Evolutionary conservation across 2,113 vertebrate genomes (phyloP), one percentile per base, ranked within the genome.

Genomic region (Acanthochromis polyacanthus): DNA sequence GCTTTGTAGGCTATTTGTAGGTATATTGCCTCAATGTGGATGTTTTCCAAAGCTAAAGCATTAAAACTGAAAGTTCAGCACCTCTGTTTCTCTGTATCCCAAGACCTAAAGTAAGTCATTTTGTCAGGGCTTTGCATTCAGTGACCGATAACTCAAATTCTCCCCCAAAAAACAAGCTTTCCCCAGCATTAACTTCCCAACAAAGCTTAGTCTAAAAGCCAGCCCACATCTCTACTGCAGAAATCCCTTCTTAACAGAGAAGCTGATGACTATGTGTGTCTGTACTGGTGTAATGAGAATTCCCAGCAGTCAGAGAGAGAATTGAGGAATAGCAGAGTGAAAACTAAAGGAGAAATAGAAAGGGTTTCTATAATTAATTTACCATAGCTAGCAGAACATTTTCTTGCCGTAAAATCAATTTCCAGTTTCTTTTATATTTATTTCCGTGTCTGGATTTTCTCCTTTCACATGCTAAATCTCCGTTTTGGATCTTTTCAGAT

Each of bases 221-320:
- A 50, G 43, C 38, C 14, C 57, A 68, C n/a, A 58, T 12, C 46
- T n/a, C 22, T 22, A 16, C 6, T 17, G 56, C n/a, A 66, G 22
- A 61, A 59, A 68, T 75, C 57, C 46, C 28, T 53, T 82, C 30
- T 72, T 50, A 68, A 43, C 43, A 79, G 28, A 75, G 38, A 43
- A 71, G 67, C 25, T 62, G 32, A n/a, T 71, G 67, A 76, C 32
- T 71, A 60, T 50, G 16, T 56, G 51, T 56, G 36, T 72, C 66
- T 64, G 38, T 43, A 55, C 38, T 56, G 48, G 76, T 69, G 40
- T 61, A 40, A 60, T 73, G 63, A 80, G 38, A 50, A 80, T 30
- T 73, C 64, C 64, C 58, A 70, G 43, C 75, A 66, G 82, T 61
- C 12, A 52, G 23, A 61, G 30, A 43, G 30, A 32, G 45, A 75